Evolutionary conservation across 1,140 invertebrate genomes (phyloP), one percentile per base, ranked within the genome.

Genomic region (Saccostrea echinata): DNA sequence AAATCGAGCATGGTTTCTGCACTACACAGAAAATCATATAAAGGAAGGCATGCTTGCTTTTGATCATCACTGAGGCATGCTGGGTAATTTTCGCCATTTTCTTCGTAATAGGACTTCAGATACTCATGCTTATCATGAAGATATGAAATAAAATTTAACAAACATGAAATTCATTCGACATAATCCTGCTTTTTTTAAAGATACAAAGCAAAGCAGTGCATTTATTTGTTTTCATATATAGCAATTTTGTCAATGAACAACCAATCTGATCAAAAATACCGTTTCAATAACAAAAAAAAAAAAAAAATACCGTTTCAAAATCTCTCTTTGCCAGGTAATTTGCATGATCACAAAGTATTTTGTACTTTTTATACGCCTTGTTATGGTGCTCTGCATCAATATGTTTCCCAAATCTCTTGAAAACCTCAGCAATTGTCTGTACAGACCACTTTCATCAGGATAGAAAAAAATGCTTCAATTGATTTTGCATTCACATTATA

Each of bases 11-110:
- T 24, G 2, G 68, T 71, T 2, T 24, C 68, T 27, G 68, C 68
- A 33, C 68, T 71, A 71, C 68, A 71, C 24, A 71, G 27, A 24
- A 71, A 71, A 16, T 71, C 68, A 24, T 71, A 71, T 18, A 71
- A 71, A 24, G 68, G 68, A 71, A 71, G 68, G 27, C 68, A 71
- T 30, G 30, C 27, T 71, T 71, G 68, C 16, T 71, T 71, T 33
- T 71, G 68, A 27, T 71, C 68, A 16, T 71, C 68, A 71, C 68
- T 71, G 24, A 71, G 68, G 27, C n/a, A 71, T 27, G 68, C 68
- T 35, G 68, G 68, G 27, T 71, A 71, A 27, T 30, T 27, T 24
- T 71, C 24, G 8, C 16, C 68, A 71, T 71, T 71, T 30, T 71
- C 68, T 33, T 71, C 68, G 27, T 71, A 71, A 33, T 13, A 71